Evolutionary conservation across 92 coral and sea anemone genomes (phyloP).

Genomic region (Zoanthus sociatus): DNA sequence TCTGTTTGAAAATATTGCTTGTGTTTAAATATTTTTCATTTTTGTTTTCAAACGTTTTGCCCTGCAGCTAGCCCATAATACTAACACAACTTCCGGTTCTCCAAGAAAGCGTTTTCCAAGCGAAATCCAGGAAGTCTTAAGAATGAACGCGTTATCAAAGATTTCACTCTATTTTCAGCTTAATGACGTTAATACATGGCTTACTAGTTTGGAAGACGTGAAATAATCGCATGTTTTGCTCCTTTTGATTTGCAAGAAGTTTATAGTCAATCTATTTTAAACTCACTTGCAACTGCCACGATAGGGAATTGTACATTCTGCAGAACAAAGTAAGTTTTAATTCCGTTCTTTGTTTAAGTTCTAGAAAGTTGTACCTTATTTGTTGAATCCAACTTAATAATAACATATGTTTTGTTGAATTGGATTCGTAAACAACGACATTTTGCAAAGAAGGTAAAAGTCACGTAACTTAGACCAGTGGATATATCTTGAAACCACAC

Average conservation of each 20-base stretch:
- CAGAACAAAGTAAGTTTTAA: too few species aligned
- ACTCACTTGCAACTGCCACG: background rate
- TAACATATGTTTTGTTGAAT: too few species aligned
- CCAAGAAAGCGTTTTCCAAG: conserved; percentile 10
- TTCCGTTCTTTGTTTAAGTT: too few species aligned
- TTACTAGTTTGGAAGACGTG: background rate
- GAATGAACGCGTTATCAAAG: background rate
- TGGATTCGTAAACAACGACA: too few species aligned
- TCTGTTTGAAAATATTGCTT: background rate
- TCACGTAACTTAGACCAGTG: too few species aligned
- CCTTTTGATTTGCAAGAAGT: background rate
- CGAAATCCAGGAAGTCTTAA: conserved; percentile 26
- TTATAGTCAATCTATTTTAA: background rate
- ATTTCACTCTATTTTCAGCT: conserved; percentile 3
- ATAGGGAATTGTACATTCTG: too few species aligned
- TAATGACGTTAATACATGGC: background rate
- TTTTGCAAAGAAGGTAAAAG: too few species aligned
- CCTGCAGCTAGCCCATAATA: background rate
- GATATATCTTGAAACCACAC: too few species aligned
- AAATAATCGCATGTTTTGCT: background rate
- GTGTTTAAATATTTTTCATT: background rate
- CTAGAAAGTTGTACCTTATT: too few species aligned
- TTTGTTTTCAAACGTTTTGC: background rate
- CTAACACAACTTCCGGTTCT: conserved; percentile 53
- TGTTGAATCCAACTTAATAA: too few species aligned